A percentile compares a stretch with the other conserved stretches of the same genome.
Conservation (phyloP, 1,140 invertebrate genomes). For the Cydia amplana region DNA sequence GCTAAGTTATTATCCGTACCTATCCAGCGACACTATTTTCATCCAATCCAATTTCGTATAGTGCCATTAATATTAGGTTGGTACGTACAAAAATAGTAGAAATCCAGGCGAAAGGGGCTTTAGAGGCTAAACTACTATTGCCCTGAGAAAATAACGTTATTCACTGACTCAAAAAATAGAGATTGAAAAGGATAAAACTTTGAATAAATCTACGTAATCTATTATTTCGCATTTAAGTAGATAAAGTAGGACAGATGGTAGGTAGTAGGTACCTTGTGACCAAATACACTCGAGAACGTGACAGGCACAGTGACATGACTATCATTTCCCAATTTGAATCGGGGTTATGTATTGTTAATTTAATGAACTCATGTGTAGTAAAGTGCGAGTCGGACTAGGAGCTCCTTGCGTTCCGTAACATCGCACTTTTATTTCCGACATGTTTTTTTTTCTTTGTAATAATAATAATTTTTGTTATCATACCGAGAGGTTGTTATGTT, state of each 20-base stretch:
- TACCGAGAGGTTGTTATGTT: too few species aligned
- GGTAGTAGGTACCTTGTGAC: too few species aligned
- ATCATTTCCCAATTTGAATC: too few species aligned
- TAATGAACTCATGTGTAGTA: background rate
- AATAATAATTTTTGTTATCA: too few species aligned
- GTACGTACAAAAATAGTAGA: background rate
- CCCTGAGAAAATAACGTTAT: constrained; percentile 21
- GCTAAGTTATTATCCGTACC: constrained; percentile 10
- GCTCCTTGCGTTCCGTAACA: too few species aligned
- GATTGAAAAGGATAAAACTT: constrained; percentile 13
- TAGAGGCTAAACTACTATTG: background rate
- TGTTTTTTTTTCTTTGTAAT: too few species aligned
- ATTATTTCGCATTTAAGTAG: constrained; percentile 1
- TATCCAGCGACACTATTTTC: constrained; percentile 10
- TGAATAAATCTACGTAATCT: constrained; percentile 27
- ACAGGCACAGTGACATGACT: too few species aligned
- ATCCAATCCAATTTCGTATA: background rate
- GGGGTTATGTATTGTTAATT: too few species aligned
- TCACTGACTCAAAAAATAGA: constrained; percentile 30
- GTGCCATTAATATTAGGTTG: background rate
- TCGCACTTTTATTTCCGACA: too few species aligned
- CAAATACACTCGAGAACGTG: too few species aligned
- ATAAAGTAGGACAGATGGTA: too few species aligned
- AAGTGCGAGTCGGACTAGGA: background rate
- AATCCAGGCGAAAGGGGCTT: background rate